Conservation (phyloP, 2,113 vertebrate species). For the Egretta garzetta region DNA sequence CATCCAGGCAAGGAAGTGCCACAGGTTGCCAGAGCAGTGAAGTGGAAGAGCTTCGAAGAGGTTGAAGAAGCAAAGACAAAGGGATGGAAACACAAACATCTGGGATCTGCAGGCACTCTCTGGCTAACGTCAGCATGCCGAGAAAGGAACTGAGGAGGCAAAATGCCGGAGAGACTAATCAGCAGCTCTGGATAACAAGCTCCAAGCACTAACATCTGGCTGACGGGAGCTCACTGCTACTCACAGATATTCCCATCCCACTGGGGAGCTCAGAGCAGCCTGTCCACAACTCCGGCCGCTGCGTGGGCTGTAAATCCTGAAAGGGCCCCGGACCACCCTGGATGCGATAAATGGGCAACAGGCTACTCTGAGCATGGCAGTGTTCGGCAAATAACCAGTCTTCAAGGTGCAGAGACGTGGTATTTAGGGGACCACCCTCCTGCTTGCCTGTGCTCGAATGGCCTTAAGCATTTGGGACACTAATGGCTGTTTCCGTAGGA, state of each 20-base stretch:
- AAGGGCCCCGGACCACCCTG: neutral
- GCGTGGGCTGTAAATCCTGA: neutral
- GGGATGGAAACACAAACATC: constrained; percentile 1
- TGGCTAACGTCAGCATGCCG: neutral
- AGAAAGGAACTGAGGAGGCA: neutral
- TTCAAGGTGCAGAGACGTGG: neutral
- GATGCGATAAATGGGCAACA: neutral
- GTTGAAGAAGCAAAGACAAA: constrained; percentile 24
- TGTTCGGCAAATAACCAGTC: neutral
- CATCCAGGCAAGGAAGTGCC: neutral
- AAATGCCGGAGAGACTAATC: neutral
- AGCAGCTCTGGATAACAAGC: neutral
- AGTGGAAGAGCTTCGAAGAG: neutral
- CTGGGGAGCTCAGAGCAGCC: constrained; percentile 1
- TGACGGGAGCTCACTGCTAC: neutral
- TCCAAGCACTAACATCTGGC: constrained; percentile 36
- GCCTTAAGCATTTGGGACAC: rapidly evolving
- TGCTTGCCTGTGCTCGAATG: neutral
- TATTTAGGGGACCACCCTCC: neutral
- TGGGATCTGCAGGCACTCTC: neutral
- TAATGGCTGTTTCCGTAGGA: neutral
- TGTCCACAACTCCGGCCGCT: neutral
- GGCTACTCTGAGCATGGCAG: neutral
- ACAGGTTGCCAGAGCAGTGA: neutral
- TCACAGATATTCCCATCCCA: neutral